A percentile compares a stretch with the other conserved stretches of the same genome.
These are phyloP conservation scores for Rhinoderma darwinii DNA, from an alignment of 2,113 vertebrate genomes.

Conservation along the genomic window DNA sequence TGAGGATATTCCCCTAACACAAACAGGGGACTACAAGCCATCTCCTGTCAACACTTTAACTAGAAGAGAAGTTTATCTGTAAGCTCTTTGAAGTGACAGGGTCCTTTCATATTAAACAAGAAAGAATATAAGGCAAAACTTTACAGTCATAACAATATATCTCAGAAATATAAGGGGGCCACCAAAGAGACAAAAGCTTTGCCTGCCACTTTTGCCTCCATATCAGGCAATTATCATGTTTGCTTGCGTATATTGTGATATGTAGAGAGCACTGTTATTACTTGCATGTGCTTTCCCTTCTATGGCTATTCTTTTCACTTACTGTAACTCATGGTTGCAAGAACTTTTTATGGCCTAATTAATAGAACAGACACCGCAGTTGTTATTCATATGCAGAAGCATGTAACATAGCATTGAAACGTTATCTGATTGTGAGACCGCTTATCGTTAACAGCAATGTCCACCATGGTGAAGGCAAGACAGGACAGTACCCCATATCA, in stretches of 20 bases:
- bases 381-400: constrained; percentile 68
- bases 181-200: constrained; percentile 83
- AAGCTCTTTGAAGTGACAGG: constrained; percentile 71
- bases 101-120: constrained; percentile 67
- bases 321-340: constrained; percentile 75
- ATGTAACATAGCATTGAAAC: constrained; percentile 74
- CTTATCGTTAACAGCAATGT: constrained; percentile 69
- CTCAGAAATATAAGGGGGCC: constrained; percentile 76
- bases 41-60: constrained; percentile 94
- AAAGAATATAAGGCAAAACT: constrained; percentile 70
- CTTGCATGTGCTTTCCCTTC: constrained; percentile 87
- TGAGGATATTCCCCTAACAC: constrained; percentile 96
- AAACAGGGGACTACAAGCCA: constrained; percentile 97
- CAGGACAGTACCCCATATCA: neutral
- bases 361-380: constrained; percentile 68
- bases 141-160: constrained; percentile 68
- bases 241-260: constrained; percentile 89
- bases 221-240: constrained; percentile 80
- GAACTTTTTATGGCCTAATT: constrained; percentile 73
- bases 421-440: constrained; percentile 70
- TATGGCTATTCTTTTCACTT: constrained; percentile 74
- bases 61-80: constrained; percentile 99
- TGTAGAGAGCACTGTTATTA: constrained; percentile 87
- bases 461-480: constrained; percentile 34
- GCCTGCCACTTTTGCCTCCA: constrained; percentile 84